Percentiles rank a stretch among this genome's conserved stretches.
Conservation (phyloP, 1,140 invertebrate genomes). For the Monomorium pharaonis region DNA sequence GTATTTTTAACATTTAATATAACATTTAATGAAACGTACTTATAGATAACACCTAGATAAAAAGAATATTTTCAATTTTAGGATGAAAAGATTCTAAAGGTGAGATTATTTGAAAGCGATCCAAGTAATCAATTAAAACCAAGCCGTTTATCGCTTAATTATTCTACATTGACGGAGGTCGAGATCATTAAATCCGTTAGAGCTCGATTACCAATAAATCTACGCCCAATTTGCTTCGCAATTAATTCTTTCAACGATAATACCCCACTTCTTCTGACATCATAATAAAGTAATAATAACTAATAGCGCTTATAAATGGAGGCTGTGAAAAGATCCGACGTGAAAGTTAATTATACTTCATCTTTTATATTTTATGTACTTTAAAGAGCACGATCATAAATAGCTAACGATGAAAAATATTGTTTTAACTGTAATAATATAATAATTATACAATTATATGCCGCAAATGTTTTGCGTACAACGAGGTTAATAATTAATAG, state of each 20-base stretch:
- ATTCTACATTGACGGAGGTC: conserved; percentile 25
- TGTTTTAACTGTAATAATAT: not conserved
- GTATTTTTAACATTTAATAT: not conserved
- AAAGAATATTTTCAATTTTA: not conserved
- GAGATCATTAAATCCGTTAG: conserved; percentile 15
- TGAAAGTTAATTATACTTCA: not conserved
- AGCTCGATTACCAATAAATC: conserved; percentile 36
- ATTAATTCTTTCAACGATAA: conserved; percentile 44
- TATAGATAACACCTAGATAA: not conserved
- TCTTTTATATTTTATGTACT: not conserved
- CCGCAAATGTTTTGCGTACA: not conserved
- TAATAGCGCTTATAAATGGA: not conserved
- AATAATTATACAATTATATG: not conserved
- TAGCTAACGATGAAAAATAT: not conserved
- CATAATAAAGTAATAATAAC: conserved; percentile 20
- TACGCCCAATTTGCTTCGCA: conserved; percentile 31
- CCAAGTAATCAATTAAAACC: not conserved
- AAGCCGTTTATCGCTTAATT: conserved; percentile 40
- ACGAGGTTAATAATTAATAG: conserved; percentile 39
- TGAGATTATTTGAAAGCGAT: not conserved
- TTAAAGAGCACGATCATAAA: not conserved
- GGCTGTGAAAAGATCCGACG: not conserved
- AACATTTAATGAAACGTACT: not conserved
- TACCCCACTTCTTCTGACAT: not conserved
- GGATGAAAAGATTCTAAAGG: not conserved